Base-by-base conservation (phyloP, 2,113 vertebrate genomes). In the Esox niger region DNA sequence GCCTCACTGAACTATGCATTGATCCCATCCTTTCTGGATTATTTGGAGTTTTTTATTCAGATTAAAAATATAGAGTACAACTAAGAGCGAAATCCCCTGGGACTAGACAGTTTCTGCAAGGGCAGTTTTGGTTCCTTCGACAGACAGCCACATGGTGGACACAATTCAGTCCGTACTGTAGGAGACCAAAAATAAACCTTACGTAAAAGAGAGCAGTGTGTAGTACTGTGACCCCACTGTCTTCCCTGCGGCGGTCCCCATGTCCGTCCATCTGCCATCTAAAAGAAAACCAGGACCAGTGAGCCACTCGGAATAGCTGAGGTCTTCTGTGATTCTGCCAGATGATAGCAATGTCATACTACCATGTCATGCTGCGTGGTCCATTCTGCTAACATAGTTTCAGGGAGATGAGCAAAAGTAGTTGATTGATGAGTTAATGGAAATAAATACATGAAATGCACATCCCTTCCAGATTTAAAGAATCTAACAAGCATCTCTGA, bases 121-220 rank as follows among this genome's bases (percentile, higher is more conserved):
- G 47, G 47, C 21, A 52, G 47, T 52, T 80, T 57, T 52, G n/a
- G 47, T 52, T 80, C 60, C 10, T 23, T 62, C 26, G n/a, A 69
- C 68, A 62, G 46, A 75, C 63, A 78, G 76, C 43, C 73, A 52
- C 54, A 68, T 60, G 74, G 32, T n/a, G 15, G 32, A 77, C 73
- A 76, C 76, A 78, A 69, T 64, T 76, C 73, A 68, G 65, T 79
- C 71, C 82, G 65, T 86, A 87, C 78, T 75, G 73, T 86, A 78
- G 68, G 20, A 38, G 73, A 77, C 85, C 80, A 83, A n/a, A 86
- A 88, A 84, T 85, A 87, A 83, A 77, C 64, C 67, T 88, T 87
- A 88, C 73, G 70, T 88, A 87, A 87, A 68, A 43, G 15, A 17
- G 38, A 43, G 38, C 38, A 43, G 38, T 10, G 11, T 71, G 79